Evolutionary conservation across 2,797 vertebrate genomes (phyloP).

Genomic region (Trachurus trachurus): DNA sequence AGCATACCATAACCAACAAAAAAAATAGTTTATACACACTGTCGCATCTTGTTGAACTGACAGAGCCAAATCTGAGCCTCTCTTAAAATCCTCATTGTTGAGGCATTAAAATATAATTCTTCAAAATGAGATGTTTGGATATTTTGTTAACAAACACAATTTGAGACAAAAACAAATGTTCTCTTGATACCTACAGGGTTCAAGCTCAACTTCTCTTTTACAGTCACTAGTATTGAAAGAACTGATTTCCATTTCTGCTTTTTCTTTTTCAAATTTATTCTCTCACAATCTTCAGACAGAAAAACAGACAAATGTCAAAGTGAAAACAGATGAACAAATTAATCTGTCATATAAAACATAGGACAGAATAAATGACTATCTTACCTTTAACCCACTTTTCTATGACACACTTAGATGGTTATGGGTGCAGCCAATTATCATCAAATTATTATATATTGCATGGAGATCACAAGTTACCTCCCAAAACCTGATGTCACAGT

Average conservation of each 20-base stretch:
- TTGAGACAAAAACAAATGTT: too few species aligned
- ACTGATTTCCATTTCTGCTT: neutral
- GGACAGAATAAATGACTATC: neutral
- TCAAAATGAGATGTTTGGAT: neutral
- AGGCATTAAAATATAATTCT: conserved; percentile 3
- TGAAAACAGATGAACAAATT: conserved; percentile 6
- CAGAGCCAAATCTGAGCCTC: neutral
- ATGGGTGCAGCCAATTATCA: neutral
- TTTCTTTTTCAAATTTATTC: conserved; percentile 3
- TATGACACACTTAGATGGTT: neutral
- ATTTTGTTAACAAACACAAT: neutral
- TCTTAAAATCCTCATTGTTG: neutral
- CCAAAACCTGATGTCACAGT: neutral
- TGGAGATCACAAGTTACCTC: neutral
- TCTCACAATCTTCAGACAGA: conserved; percentile 7
- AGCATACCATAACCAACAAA: neutral
- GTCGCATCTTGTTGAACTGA: conserved; percentile 16
- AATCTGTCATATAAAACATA: neutral
- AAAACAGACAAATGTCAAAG: conserved; percentile 2
- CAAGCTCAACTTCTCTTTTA: too few species aligned
- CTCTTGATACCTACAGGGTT: neutral
- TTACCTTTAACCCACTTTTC: neutral
- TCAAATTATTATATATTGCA: neutral
- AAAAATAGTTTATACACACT: conserved; percentile 41
- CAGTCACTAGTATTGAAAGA: neutral